These are phyloP conservation scores for Alosa sapidissima DNA, from an alignment of 2,797 vertebrate species.

Conservation along the genomic window DNA sequence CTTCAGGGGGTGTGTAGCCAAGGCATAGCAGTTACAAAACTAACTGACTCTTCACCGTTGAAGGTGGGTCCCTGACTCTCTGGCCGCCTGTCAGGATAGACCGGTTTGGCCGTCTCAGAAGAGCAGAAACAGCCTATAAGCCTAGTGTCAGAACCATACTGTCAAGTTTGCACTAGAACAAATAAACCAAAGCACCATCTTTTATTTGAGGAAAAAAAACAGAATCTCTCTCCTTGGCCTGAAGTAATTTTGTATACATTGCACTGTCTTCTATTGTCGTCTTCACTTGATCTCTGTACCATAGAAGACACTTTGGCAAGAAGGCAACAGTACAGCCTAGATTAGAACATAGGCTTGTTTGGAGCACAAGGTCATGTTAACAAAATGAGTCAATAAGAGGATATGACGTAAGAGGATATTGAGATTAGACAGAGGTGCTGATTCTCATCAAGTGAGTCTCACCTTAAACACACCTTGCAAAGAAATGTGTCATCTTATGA, in stretches of 20 bases:
- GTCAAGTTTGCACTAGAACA: too few relatives aligned
- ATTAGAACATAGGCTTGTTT: background rate
- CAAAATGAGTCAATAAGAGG: background rate
- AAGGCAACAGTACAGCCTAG: background rate
- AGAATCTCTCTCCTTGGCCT: background rate
- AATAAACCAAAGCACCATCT: background rate
- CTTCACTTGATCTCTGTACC: background rate
- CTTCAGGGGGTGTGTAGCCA: conserved; percentile 21
- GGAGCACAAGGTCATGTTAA: background rate
- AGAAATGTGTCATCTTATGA: background rate
- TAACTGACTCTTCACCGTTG: conserved; percentile 1
- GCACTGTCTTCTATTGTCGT: background rate
- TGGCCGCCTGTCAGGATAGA: conserved; percentile 44
- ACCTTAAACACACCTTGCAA: conserved; percentile 19
- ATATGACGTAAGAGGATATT: background rate
- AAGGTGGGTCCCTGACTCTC: conserved; percentile 23
- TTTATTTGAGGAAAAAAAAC: background rate
- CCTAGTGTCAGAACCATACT: too few relatives aligned
- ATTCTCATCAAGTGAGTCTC: conserved; percentile 16
- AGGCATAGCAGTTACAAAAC: conserved; percentile 25
- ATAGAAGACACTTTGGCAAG: background rate
- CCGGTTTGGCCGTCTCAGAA: conserved; percentile 31
- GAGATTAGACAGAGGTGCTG: background rate
- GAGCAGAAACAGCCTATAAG: too few relatives aligned
- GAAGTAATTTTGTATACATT: background rate